Base-by-base conservation (phyloP, 2,797 vertebrate species). In the Tamandua tetradactyla region DNA sequence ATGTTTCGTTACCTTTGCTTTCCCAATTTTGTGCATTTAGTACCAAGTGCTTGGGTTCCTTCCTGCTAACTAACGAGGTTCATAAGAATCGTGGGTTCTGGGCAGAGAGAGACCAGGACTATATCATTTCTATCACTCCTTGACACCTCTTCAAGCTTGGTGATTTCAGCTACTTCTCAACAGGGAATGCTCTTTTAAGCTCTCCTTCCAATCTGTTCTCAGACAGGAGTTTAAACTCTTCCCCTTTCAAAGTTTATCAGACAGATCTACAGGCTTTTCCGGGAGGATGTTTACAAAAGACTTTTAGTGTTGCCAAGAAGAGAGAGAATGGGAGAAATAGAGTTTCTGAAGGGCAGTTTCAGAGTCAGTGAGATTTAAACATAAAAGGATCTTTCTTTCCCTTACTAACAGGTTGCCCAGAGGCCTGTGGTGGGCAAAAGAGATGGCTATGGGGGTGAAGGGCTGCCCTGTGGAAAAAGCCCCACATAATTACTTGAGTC, bases 241-340 rank as follows among this genome's bases (percentile, higher is more conserved):
- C 49, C 35, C 69, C 66, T 25, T 52, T 79, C 0, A 4, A 71
- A 52, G 93, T 93, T 97, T 95, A 95, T 96, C 95, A 92, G 96
- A 75, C 84, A 79, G 64, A 96, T 97, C 96, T 80, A 32, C 62
- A 92, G 90, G 80, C 68, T 84, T 87, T 86, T 96, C 89, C 17
- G 64, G 96, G 78, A 97, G 95, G 95, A 96, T 97, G 96, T 97
- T 97, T 97, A 96, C 94, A 95, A 90, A 96, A 83, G 93, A 92
- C 64, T 86, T 81, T 82, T 49, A 87, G 89, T 55, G 52, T 94
- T 94, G 93, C 79, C 52, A 89, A 93, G 95, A 88, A 94, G 81
- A 57, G 92, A 91, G 69, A 95, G 79, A 91, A 71, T 0, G 47
- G 23, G 91, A 93, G 82, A 74, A 89, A 96, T 94, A 95, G 80